Conservation (phyloP, 2,797 vertebrate species). For the Schizopygopsis pylzovi region DNA sequence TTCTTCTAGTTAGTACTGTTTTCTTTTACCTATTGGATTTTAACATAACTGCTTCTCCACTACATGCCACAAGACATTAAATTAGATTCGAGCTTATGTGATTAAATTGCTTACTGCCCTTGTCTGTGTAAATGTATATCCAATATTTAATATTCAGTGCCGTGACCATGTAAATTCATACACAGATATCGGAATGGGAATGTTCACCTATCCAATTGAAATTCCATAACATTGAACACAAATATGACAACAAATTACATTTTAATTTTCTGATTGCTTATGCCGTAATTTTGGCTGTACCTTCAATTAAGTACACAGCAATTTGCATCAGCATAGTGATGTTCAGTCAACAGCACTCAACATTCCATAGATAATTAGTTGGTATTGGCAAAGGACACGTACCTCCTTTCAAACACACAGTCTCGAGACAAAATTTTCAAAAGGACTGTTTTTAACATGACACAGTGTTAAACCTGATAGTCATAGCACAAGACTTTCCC, state of each 20-base stretch:
- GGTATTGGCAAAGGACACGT: not conserved
- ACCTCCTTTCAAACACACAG: not conserved
- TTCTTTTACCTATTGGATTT: not conserved
- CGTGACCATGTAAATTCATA: not conserved
- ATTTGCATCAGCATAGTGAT: not conserved
- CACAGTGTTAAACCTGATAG: not conserved
- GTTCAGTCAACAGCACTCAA: not conserved
- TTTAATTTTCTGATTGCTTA: not conserved
- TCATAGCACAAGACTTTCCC: not conserved
- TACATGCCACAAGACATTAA: not conserved
- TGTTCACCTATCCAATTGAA: not conserved
- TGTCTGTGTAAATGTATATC: not conserved
- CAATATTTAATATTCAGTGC: not conserved
- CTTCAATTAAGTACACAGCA: not conserved
- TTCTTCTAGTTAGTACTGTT: slow-evolving; percentile 34
- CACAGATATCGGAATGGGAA: not conserved
- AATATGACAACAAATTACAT: not conserved
- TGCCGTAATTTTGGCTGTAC: not conserved
- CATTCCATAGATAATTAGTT: not conserved
- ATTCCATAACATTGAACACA: not conserved
- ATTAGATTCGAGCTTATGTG: not conserved
- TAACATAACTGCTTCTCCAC: not conserved
- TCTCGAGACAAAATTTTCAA: not conserved
- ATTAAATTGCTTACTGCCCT: not conserved
- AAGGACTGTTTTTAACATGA: not conserved